Conservation (phyloP, 2,113 vertebrate species). For the Mus pahari region DNA sequence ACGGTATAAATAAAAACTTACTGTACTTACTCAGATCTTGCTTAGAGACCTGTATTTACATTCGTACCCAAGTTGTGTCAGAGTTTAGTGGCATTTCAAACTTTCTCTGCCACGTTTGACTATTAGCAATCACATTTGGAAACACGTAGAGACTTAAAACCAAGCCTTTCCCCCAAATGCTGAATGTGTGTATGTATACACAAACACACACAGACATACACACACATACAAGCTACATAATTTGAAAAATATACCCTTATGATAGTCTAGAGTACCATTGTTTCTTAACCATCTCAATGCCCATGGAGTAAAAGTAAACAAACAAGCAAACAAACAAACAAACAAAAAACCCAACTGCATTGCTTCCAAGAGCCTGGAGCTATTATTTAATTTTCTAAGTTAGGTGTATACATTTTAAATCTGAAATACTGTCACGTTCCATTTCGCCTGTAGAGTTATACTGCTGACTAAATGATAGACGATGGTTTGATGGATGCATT, state of each 20-base stretch:
- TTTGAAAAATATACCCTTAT: slow-evolving; percentile 81
- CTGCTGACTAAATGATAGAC: slow-evolving; percentile 80
- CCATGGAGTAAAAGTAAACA: slow-evolving; percentile 87
- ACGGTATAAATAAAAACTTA: slow-evolving; percentile 89
- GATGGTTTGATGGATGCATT: slow-evolving; percentile 71
- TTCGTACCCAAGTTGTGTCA: slow-evolving; percentile 83
- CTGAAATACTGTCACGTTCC: slow-evolving; percentile 81
- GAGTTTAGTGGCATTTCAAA: slow-evolving; percentile 85
- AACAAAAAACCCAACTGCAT: slow-evolving; percentile 61
- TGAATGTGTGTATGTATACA: slow-evolving; percentile 38
- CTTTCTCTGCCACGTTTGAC: slow-evolving; percentile 79
- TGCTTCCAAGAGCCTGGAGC: slow-evolving; percentile 80
- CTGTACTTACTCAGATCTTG: slow-evolving; percentile 85
- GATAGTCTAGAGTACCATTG: slow-evolving; percentile 83
- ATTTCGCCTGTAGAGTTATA: slow-evolving; percentile 78
- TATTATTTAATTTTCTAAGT: slow-evolving; percentile 73
- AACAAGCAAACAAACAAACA: slow-evolving; percentile 32
- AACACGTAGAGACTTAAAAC: slow-evolving; percentile 74
- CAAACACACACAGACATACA: slow-evolving; percentile 49
- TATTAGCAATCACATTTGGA: slow-evolving; percentile 78
- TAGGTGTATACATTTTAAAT: slow-evolving; percentile 84
- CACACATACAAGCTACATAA: slow-evolving; percentile 73
- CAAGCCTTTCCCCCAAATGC: slow-evolving; percentile 77
- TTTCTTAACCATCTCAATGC: slow-evolving; percentile 85
- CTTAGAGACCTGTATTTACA: slow-evolving; percentile 88